Base-by-base conservation (phyloP, 2,113 vertebrate species). In the Gorsachius goisagi region DNA sequence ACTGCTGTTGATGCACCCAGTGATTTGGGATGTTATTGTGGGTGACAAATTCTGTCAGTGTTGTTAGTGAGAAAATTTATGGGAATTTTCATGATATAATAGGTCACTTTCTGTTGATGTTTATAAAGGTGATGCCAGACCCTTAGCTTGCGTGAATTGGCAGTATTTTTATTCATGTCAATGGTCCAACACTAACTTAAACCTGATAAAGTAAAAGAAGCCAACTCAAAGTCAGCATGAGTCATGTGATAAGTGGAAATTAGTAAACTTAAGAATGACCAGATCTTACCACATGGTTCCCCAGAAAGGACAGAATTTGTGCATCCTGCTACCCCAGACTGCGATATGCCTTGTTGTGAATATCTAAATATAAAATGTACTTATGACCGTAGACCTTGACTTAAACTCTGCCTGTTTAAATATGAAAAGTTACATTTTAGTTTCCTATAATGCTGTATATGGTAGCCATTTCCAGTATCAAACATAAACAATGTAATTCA, bases 31-130 rank as follows among this genome's bases (percentile, higher is more conserved):
- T 89, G 89, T 80, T 95, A 39, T 66, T 83, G 89, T 71, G 81
- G 87, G 77, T 95, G 78, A 79, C 96, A 97, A 97, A 97, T 97
- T 97, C 96, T 97, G 97, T 96, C 96, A 11, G 63, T 85, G 47
- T 63, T 74, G 69, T 7, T 85, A 77, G 45, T 60, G 30, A 30
- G 21, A 55, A 91, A 59, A 79, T 73, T 14, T 49, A 19, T 35
- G 35, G 78, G 67, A 53, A 55, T 85, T 95, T 82, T 90, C 18
- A 9, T 72, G 23, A 71, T 15, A 32, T 74, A 53, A 44, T 49
- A 69, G 50, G 44, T 88, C 11, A 6, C 33, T 77, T 82, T 55
- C 21, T 88, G 10, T 75, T 93, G 30, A 78, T 69, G 14, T 83
- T 58, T 86, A 44, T 56, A 41, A 67, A 90, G 47, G 28, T 58